Base-by-base conservation (phyloP, 2,113 vertebrate species). In the Grantiella picta region DNA sequence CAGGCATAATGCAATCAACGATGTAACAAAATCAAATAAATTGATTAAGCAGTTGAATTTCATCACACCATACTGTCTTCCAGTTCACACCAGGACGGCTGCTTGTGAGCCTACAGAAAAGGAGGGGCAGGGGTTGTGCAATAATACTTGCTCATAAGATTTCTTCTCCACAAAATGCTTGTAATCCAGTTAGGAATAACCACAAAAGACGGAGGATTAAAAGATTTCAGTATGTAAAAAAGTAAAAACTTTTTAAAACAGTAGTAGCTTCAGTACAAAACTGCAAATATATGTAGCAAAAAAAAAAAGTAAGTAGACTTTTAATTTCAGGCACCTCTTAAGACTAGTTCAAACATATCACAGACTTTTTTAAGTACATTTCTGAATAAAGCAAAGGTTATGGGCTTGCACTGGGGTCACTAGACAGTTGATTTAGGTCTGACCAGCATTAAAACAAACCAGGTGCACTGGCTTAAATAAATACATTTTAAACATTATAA, bases 181-280 rank as follows among this genome's bases (percentile, higher is more conserved):
- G 65, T 65, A 87, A 94, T 70, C 76, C 92, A 90, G 68, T 94
- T 90, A 71, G 76, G 47, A 89, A 89, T 50, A 93, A 81, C 81
- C 88, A 93, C 54, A 79, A 68, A 90, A 76, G 61, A 88, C 4
- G 4, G 49, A 68, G 33, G 86, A 81, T 21, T 60, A 66, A 49
- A 90, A 83, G 35, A 76, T 81, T 70, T 92, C 93, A 86, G 44
- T 45, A 95, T 10, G 29, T 91, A 87, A 92, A 97, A 92, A 89
- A 91, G 60, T 78, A 71, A 91, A 94, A 90, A 70, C 31, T 81
- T 96, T 49, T 70, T 3, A 71, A 95, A 96, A 89, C 89, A 97
- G 94, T 92, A 96, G 91, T 94, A 92, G 77, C 83, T 95, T 92
- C 93, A 91, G 77, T 94, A 96, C 61, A 94, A 96, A 95, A 91